Conservation (phyloP, 2,113 vertebrate species). For the Tretioscincus oriximinensis region DNA sequence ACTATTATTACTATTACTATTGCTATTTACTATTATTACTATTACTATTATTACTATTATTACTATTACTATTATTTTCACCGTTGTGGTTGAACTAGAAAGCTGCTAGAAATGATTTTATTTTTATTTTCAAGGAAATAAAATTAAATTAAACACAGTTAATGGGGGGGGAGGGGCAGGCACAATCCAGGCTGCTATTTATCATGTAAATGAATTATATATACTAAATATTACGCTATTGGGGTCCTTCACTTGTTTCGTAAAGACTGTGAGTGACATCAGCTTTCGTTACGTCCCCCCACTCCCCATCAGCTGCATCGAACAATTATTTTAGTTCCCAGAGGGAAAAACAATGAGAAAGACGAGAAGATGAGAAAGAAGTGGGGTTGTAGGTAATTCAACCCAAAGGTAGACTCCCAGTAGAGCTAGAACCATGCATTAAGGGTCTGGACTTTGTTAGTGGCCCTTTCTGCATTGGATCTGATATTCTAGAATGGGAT, state of each 20-base stretch:
- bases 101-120: conserved; percentile 83
- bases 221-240: conserved; percentile 86
- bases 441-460: conserved; percentile 77
- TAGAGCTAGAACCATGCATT: conserved; percentile 76
- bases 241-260: conserved; percentile 87
- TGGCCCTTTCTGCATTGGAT: too few species aligned
- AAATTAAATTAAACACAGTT: conserved; percentile 60
- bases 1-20: conserved; percentile 6
- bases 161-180: conserved; percentile 62
- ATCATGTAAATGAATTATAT: conserved; percentile 89
- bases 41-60: conserved; percentile 12
- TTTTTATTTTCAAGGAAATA: neutral
- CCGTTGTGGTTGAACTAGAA: conserved; percentile 87
- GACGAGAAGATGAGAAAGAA: conserved; percentile 46
- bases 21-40: too few species aligned
- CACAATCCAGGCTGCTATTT: conserved; percentile 86
- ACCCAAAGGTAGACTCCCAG: conserved; percentile 75
- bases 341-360: conserved; percentile 60
- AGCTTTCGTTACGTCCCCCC: conserved; percentile 67
- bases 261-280: conserved; percentile 86
- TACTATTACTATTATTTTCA: conserved; percentile 10
- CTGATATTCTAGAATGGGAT: too few species aligned
- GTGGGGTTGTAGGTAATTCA: conserved; percentile 67
- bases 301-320: conserved; percentile 66
- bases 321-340: conserved; percentile 77